Conservation (phyloP, 2,797 vertebrate species). For the Enteromius paludinosus region DNA sequence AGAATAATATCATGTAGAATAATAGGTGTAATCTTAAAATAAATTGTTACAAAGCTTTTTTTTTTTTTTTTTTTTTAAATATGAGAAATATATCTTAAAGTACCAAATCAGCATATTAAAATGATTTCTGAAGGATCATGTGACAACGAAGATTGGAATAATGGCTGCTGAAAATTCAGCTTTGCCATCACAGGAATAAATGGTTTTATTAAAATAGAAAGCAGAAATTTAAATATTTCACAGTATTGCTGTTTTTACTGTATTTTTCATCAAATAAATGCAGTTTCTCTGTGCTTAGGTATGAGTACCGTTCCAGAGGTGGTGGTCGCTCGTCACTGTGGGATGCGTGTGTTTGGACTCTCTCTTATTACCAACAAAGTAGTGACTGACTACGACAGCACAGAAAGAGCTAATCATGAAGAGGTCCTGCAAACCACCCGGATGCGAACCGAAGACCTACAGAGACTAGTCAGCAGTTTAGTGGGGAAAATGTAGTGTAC, state of each 20-base stretch:
- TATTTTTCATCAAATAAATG: background rate
- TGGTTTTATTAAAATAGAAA: background rate
- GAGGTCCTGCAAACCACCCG: conserved; percentile 78
- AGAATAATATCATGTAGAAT: too few species aligned
- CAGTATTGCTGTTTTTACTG: background rate
- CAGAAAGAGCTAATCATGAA: conserved; percentile 76
- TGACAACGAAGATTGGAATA: background rate
- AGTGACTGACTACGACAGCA: conserved; percentile 76
- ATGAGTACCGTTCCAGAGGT: conserved; percentile 92
- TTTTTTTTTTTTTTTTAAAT: too few species aligned
- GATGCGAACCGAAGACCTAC: conserved; percentile 70
- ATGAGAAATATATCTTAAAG: background rate
- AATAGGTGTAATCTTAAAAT: too few species aligned
- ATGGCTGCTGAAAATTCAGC: background rate
- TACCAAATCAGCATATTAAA: background rate
- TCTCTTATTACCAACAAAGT: conserved; percentile 88
- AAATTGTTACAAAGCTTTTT: too few species aligned
- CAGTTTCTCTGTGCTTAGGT: conserved; percentile 66
- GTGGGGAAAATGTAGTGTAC: conserved; percentile 65
- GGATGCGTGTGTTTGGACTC: conserved; percentile 84
- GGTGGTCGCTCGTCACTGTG: conserved; percentile 85
- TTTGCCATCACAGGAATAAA: conserved; percentile 1
- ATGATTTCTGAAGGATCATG: background rate
- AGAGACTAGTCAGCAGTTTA: conserved; percentile 73
- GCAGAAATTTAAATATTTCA: background rate